Percentiles rank a stretch among this genome's conserved stretches.
phyloP scores from a whole-genome alignment of 92 coral and sea anemone species.

The Porites lobata region DNA sequence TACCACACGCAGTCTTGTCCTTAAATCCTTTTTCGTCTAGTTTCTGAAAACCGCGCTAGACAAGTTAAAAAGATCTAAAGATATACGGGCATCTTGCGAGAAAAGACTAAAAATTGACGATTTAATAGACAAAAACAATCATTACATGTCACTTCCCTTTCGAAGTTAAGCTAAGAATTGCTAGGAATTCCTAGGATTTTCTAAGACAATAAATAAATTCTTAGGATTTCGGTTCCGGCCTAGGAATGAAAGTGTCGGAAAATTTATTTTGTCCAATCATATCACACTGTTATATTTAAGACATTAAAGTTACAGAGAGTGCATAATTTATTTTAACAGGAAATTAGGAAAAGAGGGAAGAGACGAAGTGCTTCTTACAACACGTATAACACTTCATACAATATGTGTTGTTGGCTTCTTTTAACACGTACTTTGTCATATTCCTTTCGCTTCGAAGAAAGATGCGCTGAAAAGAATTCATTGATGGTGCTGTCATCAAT shows the following conservation, averaged over 20 bases:
- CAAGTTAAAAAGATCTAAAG: background rate
- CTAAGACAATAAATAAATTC: no score
- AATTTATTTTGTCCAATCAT: no score
- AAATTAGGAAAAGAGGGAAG: no score
- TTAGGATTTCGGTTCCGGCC: no score
- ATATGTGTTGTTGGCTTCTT: background rate
- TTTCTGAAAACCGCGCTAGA: background rate
- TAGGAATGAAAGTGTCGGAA: no score
- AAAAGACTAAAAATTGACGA: background rate
- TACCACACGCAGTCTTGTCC: background rate
- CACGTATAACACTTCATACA: background rate
- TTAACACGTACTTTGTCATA: conserved; percentile 1
- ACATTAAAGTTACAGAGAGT: no score
- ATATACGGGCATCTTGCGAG: background rate
- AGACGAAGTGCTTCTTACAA: no score
- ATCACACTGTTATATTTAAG: no score
- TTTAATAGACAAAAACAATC: background rate
- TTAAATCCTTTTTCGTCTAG: background rate
- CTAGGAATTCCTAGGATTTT: conserved; percentile 13
- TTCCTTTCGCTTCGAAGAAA: background rate
- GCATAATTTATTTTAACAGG: no score
- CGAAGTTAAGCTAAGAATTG: background rate
- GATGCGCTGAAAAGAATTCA: background rate
- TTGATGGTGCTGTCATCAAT: background rate
- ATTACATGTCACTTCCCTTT: background rate